phyloP scores from a whole-genome alignment of 2,113 vertebrate species.

The Microcebus tavaratra region DNA sequence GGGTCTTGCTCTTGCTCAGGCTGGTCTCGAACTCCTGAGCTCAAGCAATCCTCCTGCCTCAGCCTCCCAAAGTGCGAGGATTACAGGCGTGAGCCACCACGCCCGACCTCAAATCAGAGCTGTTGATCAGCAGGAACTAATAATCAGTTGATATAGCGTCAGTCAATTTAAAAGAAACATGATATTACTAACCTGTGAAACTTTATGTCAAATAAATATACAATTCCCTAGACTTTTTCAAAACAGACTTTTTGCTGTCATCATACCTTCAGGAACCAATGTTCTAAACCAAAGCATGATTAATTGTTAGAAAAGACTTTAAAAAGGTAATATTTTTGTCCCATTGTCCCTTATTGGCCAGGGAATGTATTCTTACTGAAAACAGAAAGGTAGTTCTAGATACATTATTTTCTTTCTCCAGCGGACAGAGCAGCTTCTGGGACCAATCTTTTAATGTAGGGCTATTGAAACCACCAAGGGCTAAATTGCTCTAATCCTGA shows the following conservation, averaged over 20 bases:
- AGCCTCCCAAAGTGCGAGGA: no score
- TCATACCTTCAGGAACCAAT: not conserved
- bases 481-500: not conserved
- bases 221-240: not conserved
- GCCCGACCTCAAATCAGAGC: no score
- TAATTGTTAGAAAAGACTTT: conserved; percentile 16
- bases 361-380: not conserved
- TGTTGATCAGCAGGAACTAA: not conserved
- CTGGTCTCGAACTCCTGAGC: no score
- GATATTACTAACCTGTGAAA: not conserved
- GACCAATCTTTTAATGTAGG: not conserved
- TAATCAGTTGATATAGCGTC: not conserved
- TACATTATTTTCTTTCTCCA: not conserved
- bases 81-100: no score
- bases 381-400: not conserved
- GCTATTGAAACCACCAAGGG: not conserved
- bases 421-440: not conserved
- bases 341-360: not conserved
- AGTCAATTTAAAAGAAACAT: conserved; percentile 11
- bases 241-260: not conserved
- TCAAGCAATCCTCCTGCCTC: no score
- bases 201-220: not conserved
- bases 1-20: no score
- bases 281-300: not conserved
- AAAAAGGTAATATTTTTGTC: not conserved